These are phyloP conservation scores for Tethea ocularis DNA, from an alignment of 2,888 invertebrate species.

Conservation along the genomic window DNA sequence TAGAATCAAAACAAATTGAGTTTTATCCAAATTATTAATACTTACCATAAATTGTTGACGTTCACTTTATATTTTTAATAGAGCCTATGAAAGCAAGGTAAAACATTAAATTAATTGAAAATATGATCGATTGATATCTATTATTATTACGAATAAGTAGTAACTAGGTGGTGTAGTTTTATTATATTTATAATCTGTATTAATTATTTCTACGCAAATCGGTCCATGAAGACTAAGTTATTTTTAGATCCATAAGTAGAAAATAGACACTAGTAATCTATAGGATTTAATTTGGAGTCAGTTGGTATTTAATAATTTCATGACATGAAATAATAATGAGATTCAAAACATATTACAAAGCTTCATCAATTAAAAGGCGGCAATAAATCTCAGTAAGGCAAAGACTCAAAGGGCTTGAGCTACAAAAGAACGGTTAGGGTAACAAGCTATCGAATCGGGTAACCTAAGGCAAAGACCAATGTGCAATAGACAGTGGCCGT, in stretches of 20 bases:
- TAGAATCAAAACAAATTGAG: background rate
- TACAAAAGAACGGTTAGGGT: background rate
- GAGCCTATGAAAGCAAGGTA: background rate
- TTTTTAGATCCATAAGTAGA: too few relatives aligned
- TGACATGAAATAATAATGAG: too few relatives aligned
- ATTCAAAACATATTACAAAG: background rate
- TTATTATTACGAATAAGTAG: too few relatives aligned
- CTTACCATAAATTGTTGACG: background rate
- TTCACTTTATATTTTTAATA: background rate
- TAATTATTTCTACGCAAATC: too few relatives aligned
- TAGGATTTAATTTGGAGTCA: too few relatives aligned
- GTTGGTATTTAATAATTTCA: too few relatives aligned
- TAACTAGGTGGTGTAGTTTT: too few relatives aligned
- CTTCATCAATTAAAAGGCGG: background rate
- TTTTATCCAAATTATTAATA: background rate
- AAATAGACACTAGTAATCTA: too few relatives aligned
- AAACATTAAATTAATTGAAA: background rate
- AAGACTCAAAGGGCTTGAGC: background rate
- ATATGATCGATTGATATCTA: too few relatives aligned
- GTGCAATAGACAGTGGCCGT: background rate
- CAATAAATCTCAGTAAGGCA: background rate
- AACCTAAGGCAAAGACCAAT: background rate
- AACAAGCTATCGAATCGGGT: background rate
- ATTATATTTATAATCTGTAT: too few relatives aligned
- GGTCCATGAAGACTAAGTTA: too few relatives aligned